Percentiles rank a stretch among this genome's conserved stretches.
Evolutionary conservation across 2,888 invertebrate species (phyloP).

Genomic region (Drepanosiphum platanoidis): DNA sequence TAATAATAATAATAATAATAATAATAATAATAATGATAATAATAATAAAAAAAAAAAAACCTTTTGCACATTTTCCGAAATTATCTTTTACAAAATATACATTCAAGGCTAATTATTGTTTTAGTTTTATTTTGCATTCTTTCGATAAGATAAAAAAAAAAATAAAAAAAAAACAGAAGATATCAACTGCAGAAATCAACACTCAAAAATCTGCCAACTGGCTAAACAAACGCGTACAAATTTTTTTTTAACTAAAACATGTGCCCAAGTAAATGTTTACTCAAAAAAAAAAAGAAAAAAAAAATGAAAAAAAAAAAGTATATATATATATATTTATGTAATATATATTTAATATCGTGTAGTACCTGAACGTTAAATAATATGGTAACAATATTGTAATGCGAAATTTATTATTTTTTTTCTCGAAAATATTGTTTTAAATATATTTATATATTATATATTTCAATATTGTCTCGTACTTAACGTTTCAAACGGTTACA

Average conservation of each 20-base stretch:
- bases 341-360: slow-evolving; percentile 35
- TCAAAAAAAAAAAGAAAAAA: slow-evolving; percentile 51
- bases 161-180: slow-evolving; percentile 47
- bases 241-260: slow-evolving; percentile 59
- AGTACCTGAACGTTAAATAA: slow-evolving; percentile 40
- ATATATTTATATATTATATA: too few species aligned
- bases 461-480: slow-evolving; percentile 54
- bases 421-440: slow-evolving; percentile 58
- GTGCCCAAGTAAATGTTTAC: slow-evolving; percentile 58
- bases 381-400: slow-evolving; percentile 60
- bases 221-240: slow-evolving; percentile 62
- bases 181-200: slow-evolving; percentile 59
- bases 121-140: slow-evolving; percentile 50
- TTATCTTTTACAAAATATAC: slow-evolving; percentile 61
- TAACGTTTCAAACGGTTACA: slow-evolving; percentile 54
- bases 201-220: slow-evolving; percentile 57
- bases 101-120: slow-evolving; percentile 59
- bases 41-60: slow-evolving; percentile 61
- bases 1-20: slow-evolving; percentile 55
- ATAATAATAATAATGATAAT: slow-evolving; percentile 57
- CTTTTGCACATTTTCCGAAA: slow-evolving; percentile 62
- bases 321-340: too few species aligned
- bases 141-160: too few species aligned
- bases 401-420: slow-evolving; percentile 37
- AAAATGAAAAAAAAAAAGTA: too few species aligned